Evolutionary conservation across 2,797 vertebrate genomes (phyloP), one percentile per base, ranked within the genome.

Genomic region (Syngnathus acus): DNA sequence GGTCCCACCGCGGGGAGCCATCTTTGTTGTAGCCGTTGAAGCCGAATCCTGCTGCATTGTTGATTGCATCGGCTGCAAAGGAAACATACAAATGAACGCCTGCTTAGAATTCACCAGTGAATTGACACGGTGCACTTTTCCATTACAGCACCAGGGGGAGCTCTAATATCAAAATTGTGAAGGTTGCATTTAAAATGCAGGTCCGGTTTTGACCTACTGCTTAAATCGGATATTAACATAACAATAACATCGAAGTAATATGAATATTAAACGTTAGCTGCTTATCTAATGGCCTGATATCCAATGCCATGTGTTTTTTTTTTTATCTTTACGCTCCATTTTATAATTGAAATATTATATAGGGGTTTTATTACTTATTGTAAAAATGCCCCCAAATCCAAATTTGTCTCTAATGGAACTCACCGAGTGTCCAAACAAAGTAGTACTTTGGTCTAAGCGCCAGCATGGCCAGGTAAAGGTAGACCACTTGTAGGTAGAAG

Each of bases 351-450:
- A 32, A 57, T 14, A 13, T 16, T 37, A 16, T 16, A 37, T 37
- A 57, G 13, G 16, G 11, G 6, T 37, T 6, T 13, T 26, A 54
- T 23, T 37, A 32, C 14, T 1, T 57, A 13, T 37, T 14, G 13
- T 6, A 26, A 37, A 57, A 37, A 37, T 37, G 10, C 42, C 42
- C 42, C 11, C 42, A 26, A 5, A 54, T 1, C 4, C 23, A 5
- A 13, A 55, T 32, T 32, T 32, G 23, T 55, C 23, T 6, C n/a
- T 6, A 23, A 16, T 45, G 6, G 4, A 62, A 81, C 95, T 93
- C 85, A 99, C 97, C 95, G 40, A 98, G 91, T 10, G 95, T 98
- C 96, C 96, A 99, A 1, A 96, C 93, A 78, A 99, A 99, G 82
- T 97, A 99, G 89, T 99, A 99, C 67, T 99, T 99, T 59, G 97